Conservation (phyloP, 2,113 vertebrate species). For the Corythoichthys intestinalis region DNA sequence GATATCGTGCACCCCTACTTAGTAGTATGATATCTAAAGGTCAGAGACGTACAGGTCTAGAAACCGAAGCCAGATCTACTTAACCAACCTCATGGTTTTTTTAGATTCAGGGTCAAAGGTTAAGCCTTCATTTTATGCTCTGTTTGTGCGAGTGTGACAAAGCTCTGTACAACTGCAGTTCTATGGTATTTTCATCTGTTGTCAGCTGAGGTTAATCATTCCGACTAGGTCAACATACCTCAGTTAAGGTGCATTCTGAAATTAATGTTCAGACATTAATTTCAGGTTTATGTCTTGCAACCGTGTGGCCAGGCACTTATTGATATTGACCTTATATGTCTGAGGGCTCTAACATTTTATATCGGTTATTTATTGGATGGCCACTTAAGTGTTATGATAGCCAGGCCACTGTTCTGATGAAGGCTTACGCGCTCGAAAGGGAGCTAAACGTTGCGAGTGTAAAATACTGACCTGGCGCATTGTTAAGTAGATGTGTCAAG, state of each 20-base stretch:
- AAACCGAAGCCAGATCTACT: not conserved
- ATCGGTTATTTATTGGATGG: constrained; percentile 20
- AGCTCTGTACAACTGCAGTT: not conserved
- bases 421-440: constrained; percentile 11
- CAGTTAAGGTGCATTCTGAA: not conserved
- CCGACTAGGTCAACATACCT: not conserved
- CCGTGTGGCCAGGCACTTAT: constrained; percentile 25
- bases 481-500: not conserved
- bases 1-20: too few relatives aligned
- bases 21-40: too few relatives aligned
- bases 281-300: not conserved
- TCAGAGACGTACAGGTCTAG: not conserved
- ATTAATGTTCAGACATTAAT: constrained; percentile 1
- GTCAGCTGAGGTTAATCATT: not conserved
- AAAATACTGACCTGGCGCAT: constrained; percentile 21
- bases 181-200: not conserved
- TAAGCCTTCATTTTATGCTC: not conserved
- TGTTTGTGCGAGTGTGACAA: not conserved
- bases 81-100: not conserved
- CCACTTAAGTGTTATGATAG: constrained; percentile 35
- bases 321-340: constrained; percentile 12
- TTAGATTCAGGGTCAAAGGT: not conserved
- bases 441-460: constrained; percentile 5
- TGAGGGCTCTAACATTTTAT: constrained; percentile 8
- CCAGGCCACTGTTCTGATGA: not conserved